These are phyloP conservation scores for Martes martes DNA, from an alignment of 2,113 vertebrate species.

Conservation along the genomic window DNA sequence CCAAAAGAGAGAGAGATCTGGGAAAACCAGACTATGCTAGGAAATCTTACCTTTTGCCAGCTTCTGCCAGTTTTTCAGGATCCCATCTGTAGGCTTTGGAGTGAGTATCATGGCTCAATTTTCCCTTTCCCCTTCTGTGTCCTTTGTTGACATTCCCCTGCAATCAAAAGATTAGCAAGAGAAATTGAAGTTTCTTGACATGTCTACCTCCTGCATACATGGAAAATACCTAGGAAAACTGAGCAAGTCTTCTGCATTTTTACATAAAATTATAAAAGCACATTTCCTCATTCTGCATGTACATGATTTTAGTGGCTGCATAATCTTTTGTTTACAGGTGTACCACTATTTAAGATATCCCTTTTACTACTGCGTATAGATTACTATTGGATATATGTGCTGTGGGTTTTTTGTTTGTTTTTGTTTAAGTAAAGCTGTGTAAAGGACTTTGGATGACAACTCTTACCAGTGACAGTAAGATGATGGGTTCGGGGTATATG, in stretches of 20 bases:
- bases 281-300: not conserved
- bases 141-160: not conserved
- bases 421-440: not conserved
- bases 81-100: not conserved
- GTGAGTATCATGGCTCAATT: not conserved
- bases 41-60: not conserved
- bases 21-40: not conserved
- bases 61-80: not conserved
- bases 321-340: not conserved
- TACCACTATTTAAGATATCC: not conserved
- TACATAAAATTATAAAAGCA: not conserved
- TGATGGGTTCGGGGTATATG: not conserved
- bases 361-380: not conserved
- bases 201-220: not conserved
- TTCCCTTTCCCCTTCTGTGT: not conserved
- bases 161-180: not conserved
- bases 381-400: not conserved
- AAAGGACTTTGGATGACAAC: not conserved
- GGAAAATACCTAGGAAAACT: not conserved
- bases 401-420: not conserved
- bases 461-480: not conserved
- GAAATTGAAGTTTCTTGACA: not conserved
- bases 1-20: not conserved
- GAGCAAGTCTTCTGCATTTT: not conserved
- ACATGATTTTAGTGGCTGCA: not conserved